Base-by-base conservation (phyloP, 2,797 vertebrate genomes). In the Lates japonicus region DNA sequence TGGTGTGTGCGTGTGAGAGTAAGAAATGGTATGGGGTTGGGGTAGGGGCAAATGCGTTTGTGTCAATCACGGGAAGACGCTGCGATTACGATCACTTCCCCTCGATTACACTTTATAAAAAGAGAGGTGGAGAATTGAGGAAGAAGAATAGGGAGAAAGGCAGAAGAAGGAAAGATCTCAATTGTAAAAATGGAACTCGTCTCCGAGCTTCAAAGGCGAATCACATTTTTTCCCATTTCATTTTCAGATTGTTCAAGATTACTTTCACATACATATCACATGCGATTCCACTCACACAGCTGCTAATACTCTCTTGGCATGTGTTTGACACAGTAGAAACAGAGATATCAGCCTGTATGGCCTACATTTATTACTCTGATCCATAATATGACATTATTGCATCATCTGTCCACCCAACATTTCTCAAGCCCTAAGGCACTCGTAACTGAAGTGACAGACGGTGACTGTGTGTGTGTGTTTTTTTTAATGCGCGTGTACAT, bases 331-430 rank as follows among this genome's bases (percentile, higher is more conserved):
- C 74, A 14, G 76, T 37, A 58, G 74, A 75, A 87, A 76, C 77
- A 48, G 35, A 58, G 74, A 89, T 84, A 83, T 84, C 71, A 48
- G 74, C 74, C 70, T 88, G 52, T 65, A 54, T 75, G 84, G 68
- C 89, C 86, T 69, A 86, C 74, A 87, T 92, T 85, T 84, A 91
- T 83, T 81, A 87, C 83, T 74, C 73, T 86, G 79, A 90, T 91
- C 91, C 80, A 87, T 93, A 91, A 92, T 86, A 84, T 76, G 81
- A 88, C 85, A 88, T 88, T 89, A 92, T 93, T 93, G 91, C 92
- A 88, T 93, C 92, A 93, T 93, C 92, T 88, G 87, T 93, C 90
- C 92, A 84, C 72, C 87, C 81, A 85, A 84, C 90, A 62, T 88
- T 87, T 88, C 79, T 78, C 70, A 13, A 80, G 85, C 87, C 92